These are phyloP conservation scores for Mythimna loreyi DNA, from an alignment of 2,888 invertebrate species.

Conservation along the genomic window DNA sequence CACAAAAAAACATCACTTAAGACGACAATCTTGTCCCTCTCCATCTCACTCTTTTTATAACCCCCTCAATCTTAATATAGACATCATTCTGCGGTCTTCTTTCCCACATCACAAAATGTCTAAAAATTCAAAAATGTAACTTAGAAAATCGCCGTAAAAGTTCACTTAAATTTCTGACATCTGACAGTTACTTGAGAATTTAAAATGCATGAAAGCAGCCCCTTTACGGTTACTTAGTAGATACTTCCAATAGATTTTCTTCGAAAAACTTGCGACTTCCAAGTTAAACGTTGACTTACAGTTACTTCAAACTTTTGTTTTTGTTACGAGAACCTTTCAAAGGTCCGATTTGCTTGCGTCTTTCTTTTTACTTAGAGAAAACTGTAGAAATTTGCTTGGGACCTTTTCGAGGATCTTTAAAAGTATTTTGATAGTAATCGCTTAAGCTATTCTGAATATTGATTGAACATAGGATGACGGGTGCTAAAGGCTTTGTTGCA, in stretches of 20 bases:
- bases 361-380: background rate
- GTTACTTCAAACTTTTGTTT: conserved; percentile 5
- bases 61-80: too few relatives aligned
- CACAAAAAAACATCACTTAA: too few relatives aligned
- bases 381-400: background rate
- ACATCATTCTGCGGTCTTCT: background rate
- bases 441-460: background rate
- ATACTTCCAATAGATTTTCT: conserved; percentile 21
- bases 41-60: background rate
- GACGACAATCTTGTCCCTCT: background rate
- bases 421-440: background rate
- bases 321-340: conserved; percentile 6
- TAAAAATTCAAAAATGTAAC: conserved; percentile 20
- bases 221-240: conserved; percentile 7
- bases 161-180: conserved; percentile 6
- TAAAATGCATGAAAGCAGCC: conserved; percentile 37
- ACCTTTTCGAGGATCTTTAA: background rate
- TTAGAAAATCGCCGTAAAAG: conserved; percentile 21
- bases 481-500: too few relatives aligned
- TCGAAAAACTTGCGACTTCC: conserved; percentile 20
- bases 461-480: background rate
- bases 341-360: background rate
- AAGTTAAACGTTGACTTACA: conserved; percentile 10
- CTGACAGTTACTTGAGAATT: conserved; percentile 17
- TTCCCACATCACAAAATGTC: background rate